Evolutionary conservation across 2,113 vertebrate genomes (phyloP).

Genomic region (Machaerirhynchus nigripectus): DNA sequence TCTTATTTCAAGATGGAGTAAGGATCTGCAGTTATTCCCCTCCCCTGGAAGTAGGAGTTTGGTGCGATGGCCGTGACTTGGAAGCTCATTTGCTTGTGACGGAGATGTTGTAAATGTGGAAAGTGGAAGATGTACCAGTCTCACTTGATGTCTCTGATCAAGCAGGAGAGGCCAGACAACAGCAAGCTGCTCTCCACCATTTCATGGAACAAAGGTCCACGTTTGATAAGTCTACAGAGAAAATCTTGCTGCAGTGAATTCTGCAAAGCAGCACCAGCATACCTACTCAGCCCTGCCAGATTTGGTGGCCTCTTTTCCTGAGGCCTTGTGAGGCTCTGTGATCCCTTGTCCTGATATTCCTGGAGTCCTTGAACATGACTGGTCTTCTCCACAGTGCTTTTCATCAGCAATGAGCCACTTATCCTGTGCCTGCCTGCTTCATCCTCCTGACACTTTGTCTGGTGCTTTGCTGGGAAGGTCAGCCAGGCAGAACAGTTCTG

Average conservation of each 20-base stretch:
- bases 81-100: conserved; percentile 5
- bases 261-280: background rate
- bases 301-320: background rate
- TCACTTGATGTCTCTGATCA: background rate
- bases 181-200: background rate
- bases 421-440: background rate
- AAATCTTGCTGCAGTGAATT: background rate
- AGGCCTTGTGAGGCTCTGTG: background rate
- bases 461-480: background rate
- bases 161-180: background rate
- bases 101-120: background rate
- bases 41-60: background rate
- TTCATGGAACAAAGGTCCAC: background rate
- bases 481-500: conserved; percentile 2
- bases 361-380: background rate
- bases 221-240: background rate
- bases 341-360: background rate
- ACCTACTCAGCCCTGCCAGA: background rate
- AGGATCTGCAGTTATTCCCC: background rate
- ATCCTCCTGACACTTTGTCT: background rate
- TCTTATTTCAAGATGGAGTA: background rate
- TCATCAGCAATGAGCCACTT: background rate
- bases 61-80: background rate
- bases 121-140: background rate
- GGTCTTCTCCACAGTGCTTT: background rate